Evolutionary conservation across 2,113 vertebrate species (phyloP).

Genomic region (Pelusios castaneus): DNA sequence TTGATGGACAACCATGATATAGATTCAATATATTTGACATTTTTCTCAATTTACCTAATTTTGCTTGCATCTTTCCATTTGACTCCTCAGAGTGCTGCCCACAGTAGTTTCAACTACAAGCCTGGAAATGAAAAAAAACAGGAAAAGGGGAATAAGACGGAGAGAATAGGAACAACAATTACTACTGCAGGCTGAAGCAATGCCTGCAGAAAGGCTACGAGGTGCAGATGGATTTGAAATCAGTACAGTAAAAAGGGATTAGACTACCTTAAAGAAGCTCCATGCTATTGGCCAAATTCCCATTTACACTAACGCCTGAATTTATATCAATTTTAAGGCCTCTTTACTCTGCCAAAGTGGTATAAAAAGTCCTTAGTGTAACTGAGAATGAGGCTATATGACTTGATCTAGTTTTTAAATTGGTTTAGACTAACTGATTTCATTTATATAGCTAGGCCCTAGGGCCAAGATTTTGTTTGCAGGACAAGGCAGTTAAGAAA

Average conservation of each 20-base stretch:
- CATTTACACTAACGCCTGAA: background rate
- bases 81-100: no score
- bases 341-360: background rate
- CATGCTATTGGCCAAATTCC: background rate
- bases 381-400: background rate
- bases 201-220: background rate
- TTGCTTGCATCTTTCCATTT: no score
- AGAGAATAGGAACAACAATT: conserved; percentile 29
- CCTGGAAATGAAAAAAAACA: background rate
- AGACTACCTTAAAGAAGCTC: background rate
- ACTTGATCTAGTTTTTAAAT: background rate
- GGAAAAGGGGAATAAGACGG: conserved; percentile 35
- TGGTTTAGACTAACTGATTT: background rate
- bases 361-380: background rate
- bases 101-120: conserved; percentile 12
- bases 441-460: background rate
- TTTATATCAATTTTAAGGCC: background rate
- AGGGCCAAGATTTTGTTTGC: background rate
- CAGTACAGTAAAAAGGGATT: background rate
- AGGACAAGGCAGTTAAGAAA: background rate
- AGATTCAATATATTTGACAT: no score
- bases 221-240: background rate
- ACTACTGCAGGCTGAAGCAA: background rate
- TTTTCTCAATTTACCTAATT: no score
- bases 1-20: no score